A percentile compares a stretch with the other conserved stretches of the same genome.
phyloP scores from a whole-genome alignment of 2,113 vertebrate species.

The Gasterosteus aculeatus region DNA sequence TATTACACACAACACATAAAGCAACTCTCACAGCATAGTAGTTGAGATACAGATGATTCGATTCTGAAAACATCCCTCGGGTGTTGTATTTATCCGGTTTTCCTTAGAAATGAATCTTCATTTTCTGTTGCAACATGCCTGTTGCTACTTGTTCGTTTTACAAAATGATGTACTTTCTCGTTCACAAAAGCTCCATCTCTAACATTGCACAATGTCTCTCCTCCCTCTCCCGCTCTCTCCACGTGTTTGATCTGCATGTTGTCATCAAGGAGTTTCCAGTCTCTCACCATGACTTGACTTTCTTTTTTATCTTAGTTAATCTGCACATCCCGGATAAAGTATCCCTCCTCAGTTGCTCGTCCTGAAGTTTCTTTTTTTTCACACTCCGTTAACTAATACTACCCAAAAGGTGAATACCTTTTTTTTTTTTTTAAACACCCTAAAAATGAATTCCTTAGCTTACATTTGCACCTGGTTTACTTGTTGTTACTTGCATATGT shows the following conservation, averaged over 20 bases:
- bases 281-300: neutral
- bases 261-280: neutral
- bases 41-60: neutral
- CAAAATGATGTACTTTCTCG: neutral
- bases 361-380: neutral
- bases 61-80: neutral
- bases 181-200: neutral
- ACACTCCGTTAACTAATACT: neutral
- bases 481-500: neutral
- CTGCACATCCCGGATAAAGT: neutral
- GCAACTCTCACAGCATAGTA: neutral
- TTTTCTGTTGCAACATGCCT: neutral
- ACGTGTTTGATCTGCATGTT: neutral
- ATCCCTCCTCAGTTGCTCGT: neutral
- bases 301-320: too few species aligned
- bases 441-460: neutral
- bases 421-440: neutral
- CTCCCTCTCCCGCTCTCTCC: neutral
- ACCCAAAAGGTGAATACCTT: conserved; percentile 28
- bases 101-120: neutral
- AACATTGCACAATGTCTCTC: neutral
- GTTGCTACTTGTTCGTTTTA: neutral
- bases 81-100: neutral
- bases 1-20: neutral
- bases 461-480: conserved; percentile 26